Evolutionary conservation across 2,797 vertebrate species (phyloP).

Genomic region (Trichosurus vulpecula): DNA sequence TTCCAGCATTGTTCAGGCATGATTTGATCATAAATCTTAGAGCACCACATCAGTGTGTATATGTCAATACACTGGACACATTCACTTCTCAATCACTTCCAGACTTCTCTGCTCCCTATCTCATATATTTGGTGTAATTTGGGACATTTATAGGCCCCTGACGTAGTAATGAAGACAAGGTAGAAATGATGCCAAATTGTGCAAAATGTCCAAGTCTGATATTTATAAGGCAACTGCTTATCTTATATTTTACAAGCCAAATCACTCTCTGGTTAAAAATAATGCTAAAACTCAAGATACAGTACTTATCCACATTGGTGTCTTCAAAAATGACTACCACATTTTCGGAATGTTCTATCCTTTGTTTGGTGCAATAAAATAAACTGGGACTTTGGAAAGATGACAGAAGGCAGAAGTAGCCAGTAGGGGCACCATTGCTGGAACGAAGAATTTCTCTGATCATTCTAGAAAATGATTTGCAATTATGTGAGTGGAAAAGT

Average conservation of each 20-base stretch:
- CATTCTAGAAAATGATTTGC: neutral
- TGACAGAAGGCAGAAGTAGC: neutral
- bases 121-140: slow-evolving; percentile 11
- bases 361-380: slow-evolving; percentile 21
- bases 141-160: slow-evolving; percentile 21
- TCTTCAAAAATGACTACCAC: slow-evolving; percentile 62
- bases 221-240: slow-evolving; percentile 14
- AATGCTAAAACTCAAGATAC: neutral
- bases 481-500: neutral
- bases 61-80: neutral
- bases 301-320: slow-evolving; percentile 45
- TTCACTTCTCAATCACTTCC: slow-evolving; percentile 8
- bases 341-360: slow-evolving; percentile 61
- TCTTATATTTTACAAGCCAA: slow-evolving; percentile 38
- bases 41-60: neutral
- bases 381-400: neutral
- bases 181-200: slow-evolving; percentile 61
- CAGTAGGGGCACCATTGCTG: neutral
- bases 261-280: slow-evolving; percentile 30
- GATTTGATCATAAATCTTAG: neutral
- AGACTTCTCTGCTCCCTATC: neutral
- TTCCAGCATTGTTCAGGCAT: neutral
- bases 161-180: slow-evolving; percentile 15
- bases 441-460: neutral
- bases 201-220: slow-evolving; percentile 42